phyloP scores from a whole-genome alignment of 2,113 vertebrate genomes.

The Ptyas mucosa region DNA sequence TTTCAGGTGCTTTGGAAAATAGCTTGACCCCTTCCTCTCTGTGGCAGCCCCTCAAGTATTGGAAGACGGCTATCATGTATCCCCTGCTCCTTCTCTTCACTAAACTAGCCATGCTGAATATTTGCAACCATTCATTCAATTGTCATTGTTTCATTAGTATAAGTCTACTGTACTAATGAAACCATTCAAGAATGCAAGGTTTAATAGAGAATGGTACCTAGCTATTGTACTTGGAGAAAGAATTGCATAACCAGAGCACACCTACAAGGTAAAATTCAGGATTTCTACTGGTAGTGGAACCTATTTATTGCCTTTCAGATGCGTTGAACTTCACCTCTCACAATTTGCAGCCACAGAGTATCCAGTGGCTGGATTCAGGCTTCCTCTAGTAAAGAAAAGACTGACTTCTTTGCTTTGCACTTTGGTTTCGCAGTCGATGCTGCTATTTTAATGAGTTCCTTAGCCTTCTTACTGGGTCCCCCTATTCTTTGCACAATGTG shows the following conservation, averaged over 20 bases:
- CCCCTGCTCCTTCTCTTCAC: too few species aligned
- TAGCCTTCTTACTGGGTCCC: neutral
- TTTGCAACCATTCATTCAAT: neutral
- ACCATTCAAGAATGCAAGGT: neutral
- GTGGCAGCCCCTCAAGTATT: too few species aligned
- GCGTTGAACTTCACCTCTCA: neutral
- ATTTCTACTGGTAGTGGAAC: neutral
- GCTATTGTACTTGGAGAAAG: neutral
- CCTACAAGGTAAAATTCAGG: neutral
- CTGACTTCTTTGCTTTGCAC: neutral
- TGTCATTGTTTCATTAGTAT: neutral
- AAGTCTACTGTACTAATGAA: neutral
- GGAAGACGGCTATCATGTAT: too few species aligned
- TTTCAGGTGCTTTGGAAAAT: too few species aligned
- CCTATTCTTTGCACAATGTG: neutral
- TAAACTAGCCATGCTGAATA: too few species aligned
- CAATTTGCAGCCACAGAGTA: neutral
- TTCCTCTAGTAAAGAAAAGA: neutral
- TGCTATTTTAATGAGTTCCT: neutral
- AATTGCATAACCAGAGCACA: neutral
- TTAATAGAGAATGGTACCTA: neutral
- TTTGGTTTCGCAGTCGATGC: neutral
- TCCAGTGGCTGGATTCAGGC: neutral
- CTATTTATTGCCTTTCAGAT: neutral
- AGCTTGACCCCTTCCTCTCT: too few species aligned